phyloP scores from a whole-genome alignment of 2,888 invertebrate species.

The Metallyticus violacea region DNA sequence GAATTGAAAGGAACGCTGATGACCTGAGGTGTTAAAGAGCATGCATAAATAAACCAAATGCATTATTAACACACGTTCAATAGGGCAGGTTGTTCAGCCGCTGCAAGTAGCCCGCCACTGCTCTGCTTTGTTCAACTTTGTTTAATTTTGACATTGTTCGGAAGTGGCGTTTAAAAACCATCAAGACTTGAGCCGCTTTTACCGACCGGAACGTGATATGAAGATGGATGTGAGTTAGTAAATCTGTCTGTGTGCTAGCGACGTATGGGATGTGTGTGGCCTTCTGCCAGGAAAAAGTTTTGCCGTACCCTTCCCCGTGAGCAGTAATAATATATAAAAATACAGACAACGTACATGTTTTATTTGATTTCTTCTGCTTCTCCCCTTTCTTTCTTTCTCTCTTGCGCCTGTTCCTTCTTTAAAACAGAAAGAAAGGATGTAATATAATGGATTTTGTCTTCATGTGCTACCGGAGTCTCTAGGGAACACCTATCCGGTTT shows the following conservation, averaged over 20 bases:
- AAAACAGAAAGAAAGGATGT: background rate
- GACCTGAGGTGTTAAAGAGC: too few species aligned
- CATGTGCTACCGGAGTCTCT: background rate
- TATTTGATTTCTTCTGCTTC: background rate
- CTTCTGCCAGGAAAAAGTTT: background rate
- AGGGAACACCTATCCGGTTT: background rate
- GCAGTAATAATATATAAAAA: background rate
- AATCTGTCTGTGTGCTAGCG: background rate
- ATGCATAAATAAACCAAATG: too few species aligned
- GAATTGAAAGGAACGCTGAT: too few species aligned
- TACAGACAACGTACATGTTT: constrained; percentile 7
- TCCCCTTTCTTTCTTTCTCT: background rate
- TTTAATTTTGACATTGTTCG: background rate
- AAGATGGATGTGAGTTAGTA: background rate
- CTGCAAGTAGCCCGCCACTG: background rate
- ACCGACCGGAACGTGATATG: background rate
- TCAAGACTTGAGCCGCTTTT: background rate
- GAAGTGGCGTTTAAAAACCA: background rate
- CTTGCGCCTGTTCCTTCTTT: too few species aligned
- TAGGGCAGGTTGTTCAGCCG: too few species aligned
- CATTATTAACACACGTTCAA: too few species aligned
- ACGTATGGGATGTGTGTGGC: background rate
- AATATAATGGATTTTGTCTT: constrained; percentile 2
- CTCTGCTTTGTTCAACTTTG: background rate
- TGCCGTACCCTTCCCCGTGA: background rate